Evolutionary conservation across 1,140 invertebrate species (phyloP), one percentile per base, ranked within the genome.

Genomic region (Stegodyphus mimosarum): DNA sequence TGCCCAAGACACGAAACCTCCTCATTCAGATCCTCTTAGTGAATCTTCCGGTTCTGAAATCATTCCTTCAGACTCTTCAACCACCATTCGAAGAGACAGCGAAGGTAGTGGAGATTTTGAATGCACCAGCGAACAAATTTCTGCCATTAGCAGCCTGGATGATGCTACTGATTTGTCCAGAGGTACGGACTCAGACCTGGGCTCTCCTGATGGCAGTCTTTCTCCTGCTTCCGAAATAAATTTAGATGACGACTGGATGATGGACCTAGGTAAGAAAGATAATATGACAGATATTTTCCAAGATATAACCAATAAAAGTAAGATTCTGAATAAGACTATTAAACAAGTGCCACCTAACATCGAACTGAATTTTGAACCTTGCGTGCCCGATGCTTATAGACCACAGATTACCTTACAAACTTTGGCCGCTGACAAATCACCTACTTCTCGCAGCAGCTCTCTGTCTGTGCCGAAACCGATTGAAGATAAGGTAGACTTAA

Each of bases 91-190:
- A 5, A 69, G 64, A 11, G 84, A 86, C n/a, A 86, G 76, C 17
- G 76, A 73, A 7, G 85, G 52, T 9, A 81, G 71, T 64, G 60
- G 72, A 0, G 86, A 87, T 33, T 70, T 66, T 33, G 86, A 87
- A 50, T 83, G 86, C 49, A 87, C 86, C 6, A 87, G 86, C 49
- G 86, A 87, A 50, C 79, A 80, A 49, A 80, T 87, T 11, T 87
- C 86, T 60, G 78, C 86, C 7, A 87, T 87, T n/a, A 87, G 86
- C 52, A 83, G 79, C 51, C 51, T 78, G 6, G 86, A 87, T 48
- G 86, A 78, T 53, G 83, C 64, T 6, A 63, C 69, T 52, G 70
- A 81, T 18, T 17, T 63, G 18, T 76, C 74, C 7, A 48, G 60
- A 13, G 78, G 69, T 6, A 76, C 81, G 48, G 81, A 84, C 76